Base-by-base conservation (phyloP, 1,140 invertebrate species). In the Geopemphigus sp. region DNA sequence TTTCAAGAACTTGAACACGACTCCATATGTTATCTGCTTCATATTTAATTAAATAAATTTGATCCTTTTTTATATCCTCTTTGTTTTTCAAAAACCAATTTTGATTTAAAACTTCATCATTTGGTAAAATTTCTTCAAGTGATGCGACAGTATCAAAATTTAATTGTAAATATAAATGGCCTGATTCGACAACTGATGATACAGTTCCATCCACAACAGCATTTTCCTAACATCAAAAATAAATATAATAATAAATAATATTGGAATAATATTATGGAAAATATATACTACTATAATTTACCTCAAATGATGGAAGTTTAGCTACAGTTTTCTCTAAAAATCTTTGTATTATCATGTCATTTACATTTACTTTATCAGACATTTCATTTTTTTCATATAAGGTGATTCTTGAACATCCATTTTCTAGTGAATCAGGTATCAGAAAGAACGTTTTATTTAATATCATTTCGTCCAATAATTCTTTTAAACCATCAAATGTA, bases 161-260 rank as follows among this genome's bases (percentile, higher is more conserved):
- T 45, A 78, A 14, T 78, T 78, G 74, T 29, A 78, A 63, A 78
- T 78, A 78, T 47, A 78, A 61, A 78, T 78, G 56, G 12, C 74
- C 74, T 26, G 74, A 78, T 10, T 47, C 56, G 8, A 61, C 56
- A 5, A 78, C 45, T 19, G 74, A 22, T n/a, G 74, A 63, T 47
- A 78, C 74, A 61, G 8, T 47, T 47, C 57, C 74, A 63, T 78
- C 57, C n/a, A 78, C 74, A 61, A 78, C 45, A 19, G 56, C 57
- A 50, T 78, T 61, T 24, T 78, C 74, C 74, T 78, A 53, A 59
- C 10, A 14, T 22, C 0, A 32, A 39, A 57, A 15, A 57, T 12
- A 14, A 68, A 12, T 47, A 66, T n/a, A 74, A 32, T 39, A 72
- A 53, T 17, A 1, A 14, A 53, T 15, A 72, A 72, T 17, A 39